Evolutionary conservation across 2,888 invertebrate genomes (phyloP).

Genomic region (Cyclophora punctaria): DNA sequence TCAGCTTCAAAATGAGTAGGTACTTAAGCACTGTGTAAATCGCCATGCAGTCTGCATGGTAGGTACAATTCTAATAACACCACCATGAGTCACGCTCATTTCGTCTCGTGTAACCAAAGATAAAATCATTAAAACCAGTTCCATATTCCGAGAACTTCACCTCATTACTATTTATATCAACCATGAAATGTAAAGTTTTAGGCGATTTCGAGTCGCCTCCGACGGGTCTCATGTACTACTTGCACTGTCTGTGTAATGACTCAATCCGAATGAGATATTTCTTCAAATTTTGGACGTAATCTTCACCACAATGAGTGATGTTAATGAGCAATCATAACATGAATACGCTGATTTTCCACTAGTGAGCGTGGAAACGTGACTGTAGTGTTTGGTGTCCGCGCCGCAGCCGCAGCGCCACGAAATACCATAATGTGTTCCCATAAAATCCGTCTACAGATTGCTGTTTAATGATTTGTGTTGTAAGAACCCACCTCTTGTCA

Average conservation of each 20-base stretch:
- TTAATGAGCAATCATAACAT: constrained; percentile 44
- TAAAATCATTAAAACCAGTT: constrained; percentile 30
- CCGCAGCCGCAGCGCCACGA: constrained; percentile 37
- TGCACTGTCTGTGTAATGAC: constrained; percentile 30
- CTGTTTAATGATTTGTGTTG: constrained; percentile 19
- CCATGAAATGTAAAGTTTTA: constrained; percentile 30
- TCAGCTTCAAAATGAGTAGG: too few relatives aligned
- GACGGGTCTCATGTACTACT: too few relatives aligned
- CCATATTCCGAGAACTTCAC: constrained; percentile 30
- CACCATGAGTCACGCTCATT: constrained; percentile 30
- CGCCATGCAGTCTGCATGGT: neutral
- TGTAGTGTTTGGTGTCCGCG: constrained; percentile 40
- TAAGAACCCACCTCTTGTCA: constrained; percentile 17
- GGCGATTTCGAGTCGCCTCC: constrained; percentile 17
- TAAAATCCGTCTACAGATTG: constrained; percentile 34
- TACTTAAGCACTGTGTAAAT: too few relatives aligned
- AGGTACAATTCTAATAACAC: constrained; percentile 23
- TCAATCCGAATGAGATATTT: constrained; percentile 37
- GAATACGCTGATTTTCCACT: constrained; percentile 44
- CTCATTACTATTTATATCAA: constrained; percentile 25
- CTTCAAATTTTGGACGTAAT: constrained; percentile 41
- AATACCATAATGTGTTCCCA: constrained; percentile 42
- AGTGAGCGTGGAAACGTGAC: constrained; percentile 43
- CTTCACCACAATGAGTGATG: constrained; percentile 46
- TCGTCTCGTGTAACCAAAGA: constrained; percentile 29